Evolutionary conservation across 2,888 invertebrate genomes (phyloP).

Genomic region (Agriopis aurantiaria): DNA sequence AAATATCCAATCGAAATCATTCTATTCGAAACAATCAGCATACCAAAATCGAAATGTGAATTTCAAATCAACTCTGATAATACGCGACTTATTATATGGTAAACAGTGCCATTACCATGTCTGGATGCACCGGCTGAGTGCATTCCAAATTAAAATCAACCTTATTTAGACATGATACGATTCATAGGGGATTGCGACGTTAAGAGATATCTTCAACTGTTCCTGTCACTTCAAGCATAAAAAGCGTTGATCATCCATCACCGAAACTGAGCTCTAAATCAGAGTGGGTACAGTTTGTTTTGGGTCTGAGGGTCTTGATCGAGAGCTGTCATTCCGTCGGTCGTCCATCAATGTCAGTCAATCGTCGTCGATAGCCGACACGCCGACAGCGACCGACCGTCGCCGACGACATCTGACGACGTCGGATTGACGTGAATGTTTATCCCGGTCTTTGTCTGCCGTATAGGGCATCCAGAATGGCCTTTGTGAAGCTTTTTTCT

Average conservation of each 20-base stretch:
- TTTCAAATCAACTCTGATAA: conserved; percentile 68
- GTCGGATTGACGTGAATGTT: conserved; percentile 65
- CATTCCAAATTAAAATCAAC: conserved; percentile 26
- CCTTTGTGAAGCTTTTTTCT: conserved; percentile 48
- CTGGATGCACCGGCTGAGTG: conserved; percentile 61
- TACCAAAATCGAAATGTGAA: conserved; percentile 58
- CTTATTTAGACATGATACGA: conserved; percentile 32
- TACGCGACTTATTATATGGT: conserved; percentile 81
- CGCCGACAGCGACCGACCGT: conserved; percentile 54
- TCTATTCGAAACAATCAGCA: conserved; percentile 48
- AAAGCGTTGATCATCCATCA: conserved; percentile 28
- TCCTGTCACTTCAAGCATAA: conserved; percentile 45
- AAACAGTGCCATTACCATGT: conserved; percentile 83
- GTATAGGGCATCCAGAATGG: conserved; percentile 72
- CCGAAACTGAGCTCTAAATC: conserved; percentile 23
- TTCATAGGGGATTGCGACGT: conserved; percentile 32
- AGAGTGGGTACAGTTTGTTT: conserved; percentile 21
- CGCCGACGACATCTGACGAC: conserved; percentile 70
- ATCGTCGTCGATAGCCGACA: conserved; percentile 58
- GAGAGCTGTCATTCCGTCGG: conserved; percentile 61
- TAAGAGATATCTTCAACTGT: conserved; percentile 46
- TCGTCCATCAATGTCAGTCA: conserved; percentile 82
- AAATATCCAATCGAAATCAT: conserved; percentile 35
- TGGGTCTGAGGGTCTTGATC: conserved; percentile 35
- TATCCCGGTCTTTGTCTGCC: conserved; percentile 81